Conservation (phyloP, 2,888 invertebrate species). For the Chloroclystis v-ata region DNA sequence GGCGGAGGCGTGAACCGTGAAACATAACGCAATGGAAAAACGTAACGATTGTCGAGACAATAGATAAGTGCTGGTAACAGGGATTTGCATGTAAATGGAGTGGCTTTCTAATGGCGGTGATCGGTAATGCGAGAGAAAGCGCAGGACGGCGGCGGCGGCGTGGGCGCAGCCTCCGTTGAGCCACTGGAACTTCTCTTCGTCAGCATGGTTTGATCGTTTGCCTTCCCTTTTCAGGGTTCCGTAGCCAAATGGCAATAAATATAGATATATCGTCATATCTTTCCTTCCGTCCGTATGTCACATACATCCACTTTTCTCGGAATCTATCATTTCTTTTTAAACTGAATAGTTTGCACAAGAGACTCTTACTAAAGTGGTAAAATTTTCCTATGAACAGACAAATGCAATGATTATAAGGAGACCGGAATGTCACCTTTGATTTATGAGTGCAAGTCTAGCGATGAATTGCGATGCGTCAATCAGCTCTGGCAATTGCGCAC, state of each 20-base stretch:
- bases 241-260: too few relatives aligned
- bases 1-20: conserved; percentile 15
- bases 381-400: too few relatives aligned
- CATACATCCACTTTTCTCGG: too few relatives aligned
- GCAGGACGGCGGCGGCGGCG: conserved; percentile 35
- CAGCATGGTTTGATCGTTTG: too few relatives aligned
- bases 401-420: too few relatives aligned
- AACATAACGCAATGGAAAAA: conserved; percentile 32
- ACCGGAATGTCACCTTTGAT: not conserved
- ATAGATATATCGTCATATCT: too few relatives aligned
- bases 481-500: not conserved
- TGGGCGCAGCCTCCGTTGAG: conserved; percentile 12
- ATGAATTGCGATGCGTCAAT: conserved; percentile 6
- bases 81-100: conserved; percentile 61
- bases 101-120: conserved; percentile 60
- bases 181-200: too few relatives aligned
- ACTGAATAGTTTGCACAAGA: too few relatives aligned
- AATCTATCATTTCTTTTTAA: too few relatives aligned
- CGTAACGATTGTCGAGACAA: conserved; percentile 46
- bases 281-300: too few relatives aligned
- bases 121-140: conserved; percentile 60
- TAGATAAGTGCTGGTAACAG: conserved; percentile 38
- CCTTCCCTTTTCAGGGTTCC: too few relatives aligned
- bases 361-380: too few relatives aligned
- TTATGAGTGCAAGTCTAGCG: not conserved